These are phyloP conservation scores for Cephalopachus bancanus DNA, from an alignment of 2,797 vertebrate species.

Conservation along the genomic window DNA sequence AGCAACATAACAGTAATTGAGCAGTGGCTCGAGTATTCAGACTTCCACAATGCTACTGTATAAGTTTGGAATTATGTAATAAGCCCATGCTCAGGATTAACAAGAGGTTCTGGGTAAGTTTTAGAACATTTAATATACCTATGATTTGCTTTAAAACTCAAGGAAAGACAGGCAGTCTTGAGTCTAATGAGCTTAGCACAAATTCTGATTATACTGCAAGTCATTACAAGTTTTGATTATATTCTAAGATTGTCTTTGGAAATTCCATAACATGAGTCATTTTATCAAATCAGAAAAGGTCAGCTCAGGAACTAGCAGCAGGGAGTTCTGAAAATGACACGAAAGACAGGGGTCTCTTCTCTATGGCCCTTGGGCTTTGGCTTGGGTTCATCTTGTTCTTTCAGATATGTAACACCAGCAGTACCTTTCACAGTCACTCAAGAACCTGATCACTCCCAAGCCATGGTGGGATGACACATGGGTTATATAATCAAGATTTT, in stretches of 20 bases:
- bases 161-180: slow-evolving; percentile 61
- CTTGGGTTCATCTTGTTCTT: slow-evolving; percentile 70
- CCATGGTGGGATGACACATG: slow-evolving; percentile 11
- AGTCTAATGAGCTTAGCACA: slow-evolving; percentile 62
- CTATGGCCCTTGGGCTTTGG: slow-evolving; percentile 74
- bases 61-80: slow-evolving; percentile 42
- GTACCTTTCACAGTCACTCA: slow-evolving; percentile 52
- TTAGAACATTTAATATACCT: not conserved
- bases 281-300: slow-evolving; percentile 81
- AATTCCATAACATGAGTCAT: slow-evolving; percentile 32
- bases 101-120: slow-evolving; percentile 67
- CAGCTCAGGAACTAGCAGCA: slow-evolving; percentile 88
- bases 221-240: not conserved
- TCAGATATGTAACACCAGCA: slow-evolving; percentile 49
- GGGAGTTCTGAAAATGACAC: slow-evolving; percentile 82
- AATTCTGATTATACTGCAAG: slow-evolving; percentile 17
- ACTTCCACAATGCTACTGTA: slow-evolving; percentile 54
- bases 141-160: slow-evolving; percentile 56
- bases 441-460: slow-evolving; percentile 9
- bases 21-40: slow-evolving; percentile 57
- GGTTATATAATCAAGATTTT: slow-evolving; percentile 34
- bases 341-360: slow-evolving; percentile 71
- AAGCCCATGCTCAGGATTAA: slow-evolving; percentile 59
- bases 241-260: slow-evolving; percentile 48
- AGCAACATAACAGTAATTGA: slow-evolving; percentile 57